Conservation (phyloP, 2,797 vertebrate genomes). For the Phataginus tetradactyla region DNA sequence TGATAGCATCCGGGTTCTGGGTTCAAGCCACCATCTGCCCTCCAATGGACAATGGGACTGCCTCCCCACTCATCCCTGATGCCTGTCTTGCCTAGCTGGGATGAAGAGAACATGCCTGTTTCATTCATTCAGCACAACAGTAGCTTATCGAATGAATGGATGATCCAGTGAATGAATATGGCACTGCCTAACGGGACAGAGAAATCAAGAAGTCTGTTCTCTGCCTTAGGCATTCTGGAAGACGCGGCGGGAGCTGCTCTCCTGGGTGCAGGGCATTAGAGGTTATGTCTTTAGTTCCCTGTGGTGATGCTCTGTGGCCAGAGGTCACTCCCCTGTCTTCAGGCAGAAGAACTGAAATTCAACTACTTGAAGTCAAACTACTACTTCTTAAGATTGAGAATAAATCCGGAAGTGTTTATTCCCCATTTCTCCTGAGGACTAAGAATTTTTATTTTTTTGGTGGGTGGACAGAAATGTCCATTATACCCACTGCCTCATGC, state of each 20-base stretch:
- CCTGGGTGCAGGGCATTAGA: not conserved
- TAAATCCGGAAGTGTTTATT: not conserved
- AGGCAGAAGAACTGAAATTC: constrained; percentile 7
- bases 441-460: not conserved
- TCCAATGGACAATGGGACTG: accelerated
- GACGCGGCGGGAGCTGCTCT: not conserved
- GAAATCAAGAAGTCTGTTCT: not conserved
- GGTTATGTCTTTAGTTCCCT: not conserved
- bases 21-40: not conserved
- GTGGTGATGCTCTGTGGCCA: not conserved
- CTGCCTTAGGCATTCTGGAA: not conserved
- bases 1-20: not conserved
- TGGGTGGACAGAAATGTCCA: not conserved
- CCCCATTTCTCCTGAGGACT: not conserved
- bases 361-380: not conserved
- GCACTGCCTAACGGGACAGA: not conserved
- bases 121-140: not conserved
- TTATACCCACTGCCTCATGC: not conserved
- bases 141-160: not conserved
- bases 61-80: not conserved
- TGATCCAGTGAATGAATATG: not conserved
- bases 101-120: not conserved
- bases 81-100: not conserved
- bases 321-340: not conserved
- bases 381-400: not conserved